A percentile compares a stretch with the other conserved stretches of the same genome.
Evolutionary conservation across 2,797 vertebrate genomes (phyloP).

Genomic region (Schizopygopsis pylzovi): DNA sequence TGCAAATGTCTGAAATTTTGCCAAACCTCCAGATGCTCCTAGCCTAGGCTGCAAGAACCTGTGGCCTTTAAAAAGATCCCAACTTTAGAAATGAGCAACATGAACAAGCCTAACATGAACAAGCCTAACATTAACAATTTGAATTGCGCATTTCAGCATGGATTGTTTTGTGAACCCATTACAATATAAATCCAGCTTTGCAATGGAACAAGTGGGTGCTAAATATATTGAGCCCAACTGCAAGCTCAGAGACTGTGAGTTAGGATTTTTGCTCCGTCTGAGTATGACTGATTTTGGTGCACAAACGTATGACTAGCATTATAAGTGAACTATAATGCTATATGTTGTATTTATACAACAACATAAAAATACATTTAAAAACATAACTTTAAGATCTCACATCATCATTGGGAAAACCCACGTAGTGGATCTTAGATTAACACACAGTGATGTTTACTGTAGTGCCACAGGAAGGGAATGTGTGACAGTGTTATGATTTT

Average conservation of each 20-base stretch:
- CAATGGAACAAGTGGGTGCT: neutral
- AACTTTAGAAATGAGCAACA: neutral
- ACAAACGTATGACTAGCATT: neutral
- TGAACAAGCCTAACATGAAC: neutral
- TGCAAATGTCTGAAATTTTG: neutral
- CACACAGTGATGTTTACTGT: conserved; percentile 37
- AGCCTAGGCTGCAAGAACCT: neutral
- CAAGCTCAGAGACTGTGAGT: neutral
- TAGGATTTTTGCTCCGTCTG: neutral
- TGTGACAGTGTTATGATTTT: conserved; percentile 21
- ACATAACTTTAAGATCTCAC: conserved; percentile 1
- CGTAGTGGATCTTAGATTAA: neutral
- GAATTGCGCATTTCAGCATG: neutral
- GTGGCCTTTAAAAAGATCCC: neutral
- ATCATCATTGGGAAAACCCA: conserved; percentile 33
- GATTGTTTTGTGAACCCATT: neutral
- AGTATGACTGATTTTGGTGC: neutral
- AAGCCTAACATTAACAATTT: neutral
- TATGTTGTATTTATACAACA: neutral
- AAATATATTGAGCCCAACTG: neutral
- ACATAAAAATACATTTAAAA: neutral
- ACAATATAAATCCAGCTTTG: conserved; percentile 2
- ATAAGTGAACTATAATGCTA: neutral
- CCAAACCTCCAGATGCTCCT: neutral
- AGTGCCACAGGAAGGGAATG: conserved; percentile 33